Evolutionary conservation across 2,888 invertebrate species (phyloP).

Genomic region (Electrophaes corylata): DNA sequence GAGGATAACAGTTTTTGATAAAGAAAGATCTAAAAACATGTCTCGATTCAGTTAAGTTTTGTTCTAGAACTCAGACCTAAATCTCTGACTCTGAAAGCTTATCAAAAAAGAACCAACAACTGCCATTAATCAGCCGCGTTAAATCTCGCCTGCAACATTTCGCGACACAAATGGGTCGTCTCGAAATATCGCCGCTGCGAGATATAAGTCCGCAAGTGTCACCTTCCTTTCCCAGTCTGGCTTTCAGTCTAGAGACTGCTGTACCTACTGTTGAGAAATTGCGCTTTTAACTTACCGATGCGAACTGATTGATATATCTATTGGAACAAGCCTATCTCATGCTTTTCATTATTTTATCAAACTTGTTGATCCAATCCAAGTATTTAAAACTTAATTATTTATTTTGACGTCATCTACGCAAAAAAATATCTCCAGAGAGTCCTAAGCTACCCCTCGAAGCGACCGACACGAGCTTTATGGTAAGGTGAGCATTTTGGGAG

Average conservation of each 20-base stretch:
- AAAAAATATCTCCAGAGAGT: too few species aligned
- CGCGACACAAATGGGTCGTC: constrained; percentile 34
- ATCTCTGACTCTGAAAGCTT: background rate
- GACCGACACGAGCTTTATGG: background rate
- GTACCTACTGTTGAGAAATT: constrained; percentile 36
- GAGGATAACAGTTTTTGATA: too few species aligned
- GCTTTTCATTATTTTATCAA: too few species aligned
- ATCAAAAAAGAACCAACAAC: background rate
- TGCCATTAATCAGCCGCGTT: constrained; percentile 5
- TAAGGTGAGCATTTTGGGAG: background rate
- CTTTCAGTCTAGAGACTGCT: constrained; percentile 54
- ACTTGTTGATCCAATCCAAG: too few species aligned
- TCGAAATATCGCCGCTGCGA: constrained; percentile 30
- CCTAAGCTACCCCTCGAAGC: background rate
- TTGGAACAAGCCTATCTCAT: background rate
- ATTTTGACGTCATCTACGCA: too few species aligned
- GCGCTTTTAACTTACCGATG: constrained; percentile 13
- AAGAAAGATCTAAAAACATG: too few species aligned
- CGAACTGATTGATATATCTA: constrained; percentile 2
- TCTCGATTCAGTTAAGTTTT: too few species aligned
- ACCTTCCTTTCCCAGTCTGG: constrained; percentile 47
- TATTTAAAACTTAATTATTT: too few species aligned
- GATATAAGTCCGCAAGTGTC: constrained; percentile 34
- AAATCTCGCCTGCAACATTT: constrained; percentile 25
- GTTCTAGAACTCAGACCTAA: background rate